phyloP scores from a whole-genome alignment of 2,113 vertebrate species.

The Boulengerochromis microlepis region DNA sequence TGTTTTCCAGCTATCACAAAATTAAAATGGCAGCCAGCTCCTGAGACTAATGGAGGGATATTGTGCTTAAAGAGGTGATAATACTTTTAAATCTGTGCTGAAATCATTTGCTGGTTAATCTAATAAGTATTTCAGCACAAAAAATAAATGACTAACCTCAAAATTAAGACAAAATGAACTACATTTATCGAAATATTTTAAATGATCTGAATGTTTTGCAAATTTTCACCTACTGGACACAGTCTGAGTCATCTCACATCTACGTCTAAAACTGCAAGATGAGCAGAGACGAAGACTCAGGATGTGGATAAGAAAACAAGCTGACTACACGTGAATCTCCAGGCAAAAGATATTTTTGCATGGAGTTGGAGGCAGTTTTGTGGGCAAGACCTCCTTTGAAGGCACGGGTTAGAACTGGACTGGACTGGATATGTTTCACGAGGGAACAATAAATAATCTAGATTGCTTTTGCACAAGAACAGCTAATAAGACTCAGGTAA shows the following conservation, averaged over 20 bases:
- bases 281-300: not conserved
- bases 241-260: not conserved
- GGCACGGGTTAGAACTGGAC: not conserved
- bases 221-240: not conserved
- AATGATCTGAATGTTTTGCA: not conserved
- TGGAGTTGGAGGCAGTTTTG: not conserved
- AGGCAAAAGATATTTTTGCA: not conserved
- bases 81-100: not conserved
- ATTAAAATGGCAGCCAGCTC: not conserved
- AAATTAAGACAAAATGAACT: not conserved
- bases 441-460: not conserved
- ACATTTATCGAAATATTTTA: not conserved
- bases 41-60: not conserved
- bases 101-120: not conserved
- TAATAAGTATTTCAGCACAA: not conserved
- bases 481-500: not conserved
- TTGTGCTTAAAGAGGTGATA: not conserved
- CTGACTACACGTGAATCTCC: not conserved
- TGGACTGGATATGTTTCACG: not conserved
- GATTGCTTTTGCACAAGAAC: not conserved
- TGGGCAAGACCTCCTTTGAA: not conserved
- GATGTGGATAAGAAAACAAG: not conserved
- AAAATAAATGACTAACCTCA: not conserved
- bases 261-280: not conserved
- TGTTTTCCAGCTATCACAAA: not conserved